Evolutionary conservation across 2,113 vertebrate species (phyloP), one percentile per base, ranked within the genome.

Genomic region (Numenius arquata): DNA sequence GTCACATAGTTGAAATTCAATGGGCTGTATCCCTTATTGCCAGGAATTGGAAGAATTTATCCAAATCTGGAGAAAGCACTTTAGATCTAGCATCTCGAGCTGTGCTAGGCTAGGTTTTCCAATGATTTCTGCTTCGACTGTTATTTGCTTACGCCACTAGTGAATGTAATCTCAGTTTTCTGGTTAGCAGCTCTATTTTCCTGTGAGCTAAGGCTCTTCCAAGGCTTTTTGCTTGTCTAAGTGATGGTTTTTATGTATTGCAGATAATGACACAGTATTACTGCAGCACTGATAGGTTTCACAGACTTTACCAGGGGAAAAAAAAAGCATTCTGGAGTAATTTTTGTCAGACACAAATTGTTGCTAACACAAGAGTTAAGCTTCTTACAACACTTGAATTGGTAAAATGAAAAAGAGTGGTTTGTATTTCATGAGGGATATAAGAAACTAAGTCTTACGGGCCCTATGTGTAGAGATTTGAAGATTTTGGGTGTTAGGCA

Each of bases 151-250:
- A 47, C 89, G 41, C 29, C 3, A 1, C 22, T 79, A 41, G 41
- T 80, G 63, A 82, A 23, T 87, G 78, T 72, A 80, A 86, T 89
- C 76, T 93, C 61, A 65, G 52, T 91, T 92, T 92, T 93, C 58
- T 66, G 65, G 25, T 52, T 56, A 87, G 68, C 21, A 53, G 41
- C 43, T 76, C 19, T 6, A 20, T 89, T 95, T 58, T 93, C 66
- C 48, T 67, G 17, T 47, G 25, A 84, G 62, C 43, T 80, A 38
- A 67, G n/a, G 25, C 34, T 90, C 58, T 95, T 90, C 34, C 43
- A 85, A 78, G 47, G 40, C 65, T 90, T 88, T 85, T 61, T 12
- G 78, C 22, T 59, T 76, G 40, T 85, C 73, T 78, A 80, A 86
- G 52, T 40, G 56, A 75, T 89, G 38, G 2, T 2, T 25, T 94